Evolutionary conservation across 2,888 invertebrate species (phyloP), one percentile per base, ranked within the genome.

Genomic region (Chrysotoxum bicinctum): DNA sequence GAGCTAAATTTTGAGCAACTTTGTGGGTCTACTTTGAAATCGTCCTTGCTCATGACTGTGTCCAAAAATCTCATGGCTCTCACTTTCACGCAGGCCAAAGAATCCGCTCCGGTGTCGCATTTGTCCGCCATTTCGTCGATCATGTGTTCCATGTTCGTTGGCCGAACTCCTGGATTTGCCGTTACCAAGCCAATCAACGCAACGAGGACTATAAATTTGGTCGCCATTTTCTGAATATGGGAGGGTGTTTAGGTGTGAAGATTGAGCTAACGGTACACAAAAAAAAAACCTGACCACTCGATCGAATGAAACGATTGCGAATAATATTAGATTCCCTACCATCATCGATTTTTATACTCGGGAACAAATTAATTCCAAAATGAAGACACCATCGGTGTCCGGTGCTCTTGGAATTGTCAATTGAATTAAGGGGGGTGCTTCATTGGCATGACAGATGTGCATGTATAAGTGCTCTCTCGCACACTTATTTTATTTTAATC

Each of bases 11-110:
- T 30, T 9, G 9, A 32, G 5, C 1, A 16, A n/a, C 1, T n/a
- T 1, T 4, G 9, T 10, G 3, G 10, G 1, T 32, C 60, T 73
- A 96, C 96, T 94, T 96, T 95, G 92, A 94, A 96, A 88, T 94
- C 94, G 90, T 96, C 96, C 92, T 96, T 95, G 91, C 95, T 95
- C 92, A 96, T 94, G 88, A 96, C 94, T 89, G 95, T 95, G 91
- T 96, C 96, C 91, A 97, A 92, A 87, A 96, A 93, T 87, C 95
- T 95, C 93, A 97, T 95, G 87, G 96, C 95, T 91, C 96, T 96
- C 93, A 95, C 96, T 92, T 97, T 96, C 92, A 97, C 94, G 92
- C 97, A 97, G 87, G 96, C 95, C 76, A 96, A 93, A 21, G 96
- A 95, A 91, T 96, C 96, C 88, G 95, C 95, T 88, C 95, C 95